Conservation (phyloP, 2,888 invertebrate genomes). For the Imbricaverruca yamaguchii region DNA sequence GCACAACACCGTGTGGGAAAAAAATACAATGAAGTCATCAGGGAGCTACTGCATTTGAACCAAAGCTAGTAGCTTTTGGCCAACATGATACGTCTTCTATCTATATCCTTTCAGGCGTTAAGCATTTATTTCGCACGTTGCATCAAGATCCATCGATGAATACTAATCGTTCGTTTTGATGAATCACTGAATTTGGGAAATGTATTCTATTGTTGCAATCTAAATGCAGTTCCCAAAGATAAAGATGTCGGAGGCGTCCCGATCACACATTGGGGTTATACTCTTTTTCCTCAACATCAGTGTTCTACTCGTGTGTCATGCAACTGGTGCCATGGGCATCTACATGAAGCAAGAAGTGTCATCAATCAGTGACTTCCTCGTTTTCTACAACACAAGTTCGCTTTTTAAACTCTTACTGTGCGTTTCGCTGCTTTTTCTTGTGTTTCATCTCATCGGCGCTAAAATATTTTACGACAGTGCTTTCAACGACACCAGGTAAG, state of each 20-base stretch:
- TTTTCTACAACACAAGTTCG: not conserved
- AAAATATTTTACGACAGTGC: conserved; percentile 11
- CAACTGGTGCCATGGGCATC: not conserved
- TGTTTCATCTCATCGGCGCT: not conserved
- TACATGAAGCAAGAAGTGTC: not conserved
- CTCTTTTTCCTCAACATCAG: not conserved
- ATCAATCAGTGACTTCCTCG: not conserved
- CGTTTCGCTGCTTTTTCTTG: not conserved
- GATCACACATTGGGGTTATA: not conserved
- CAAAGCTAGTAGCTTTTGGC: too few relatives aligned
- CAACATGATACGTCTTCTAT: too few relatives aligned
- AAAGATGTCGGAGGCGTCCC: not conserved
- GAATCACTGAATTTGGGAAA: too few relatives aligned
- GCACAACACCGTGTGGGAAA: too few relatives aligned
- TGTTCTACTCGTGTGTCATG: not conserved
- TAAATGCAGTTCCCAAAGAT: not conserved
- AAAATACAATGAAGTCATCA: too few relatives aligned
- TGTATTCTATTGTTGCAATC: too few relatives aligned
- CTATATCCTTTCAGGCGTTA: too few relatives aligned
- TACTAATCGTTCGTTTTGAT: too few relatives aligned
- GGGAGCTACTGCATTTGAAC: too few relatives aligned
- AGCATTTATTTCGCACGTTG: too few relatives aligned
- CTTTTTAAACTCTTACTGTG: not conserved
- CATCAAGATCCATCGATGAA: too few relatives aligned
- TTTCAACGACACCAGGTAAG: conserved; percentile 14